Evolutionary conservation across 2,113 vertebrate genomes (phyloP).

Genomic region (Willisornis vidua): DNA sequence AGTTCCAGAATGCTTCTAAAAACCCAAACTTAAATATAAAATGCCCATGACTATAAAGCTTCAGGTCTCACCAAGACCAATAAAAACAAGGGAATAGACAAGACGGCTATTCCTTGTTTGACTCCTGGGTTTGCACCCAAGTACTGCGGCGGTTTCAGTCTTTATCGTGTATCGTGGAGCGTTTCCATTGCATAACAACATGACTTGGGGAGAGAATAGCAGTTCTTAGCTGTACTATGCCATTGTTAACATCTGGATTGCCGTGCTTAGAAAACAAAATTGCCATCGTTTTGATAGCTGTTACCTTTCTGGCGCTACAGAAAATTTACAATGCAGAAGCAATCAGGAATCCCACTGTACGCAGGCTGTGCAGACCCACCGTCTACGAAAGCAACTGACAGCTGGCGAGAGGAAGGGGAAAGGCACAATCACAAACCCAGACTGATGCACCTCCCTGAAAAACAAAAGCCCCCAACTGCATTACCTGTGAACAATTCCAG

Average conservation of each 20-base stretch:
- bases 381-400: neutral
- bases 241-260: constrained; percentile 20
- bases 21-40: constrained; percentile 58
- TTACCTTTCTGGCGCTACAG: neutral
- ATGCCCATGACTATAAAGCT: constrained; percentile 4
- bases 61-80: neutral
- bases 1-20: constrained; percentile 48
- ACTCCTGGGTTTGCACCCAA: neutral
- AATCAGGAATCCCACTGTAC: neutral
- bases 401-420: neutral
- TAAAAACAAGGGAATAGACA: neutral
- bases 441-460: neutral
- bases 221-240: neutral
- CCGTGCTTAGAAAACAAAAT: neutral
- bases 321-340: neutral
- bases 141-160: neutral
- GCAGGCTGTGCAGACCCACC: neutral
- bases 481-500: neutral
- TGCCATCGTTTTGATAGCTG: neutral
- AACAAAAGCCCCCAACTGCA: neutral
- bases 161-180: neutral
- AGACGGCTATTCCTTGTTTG: neutral
- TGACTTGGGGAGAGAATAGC: neutral
- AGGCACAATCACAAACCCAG: neutral
- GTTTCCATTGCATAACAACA: neutral